Base-by-base conservation (phyloP, 2,797 vertebrate species). In the Petrocephalus schoutedeni region DNA sequence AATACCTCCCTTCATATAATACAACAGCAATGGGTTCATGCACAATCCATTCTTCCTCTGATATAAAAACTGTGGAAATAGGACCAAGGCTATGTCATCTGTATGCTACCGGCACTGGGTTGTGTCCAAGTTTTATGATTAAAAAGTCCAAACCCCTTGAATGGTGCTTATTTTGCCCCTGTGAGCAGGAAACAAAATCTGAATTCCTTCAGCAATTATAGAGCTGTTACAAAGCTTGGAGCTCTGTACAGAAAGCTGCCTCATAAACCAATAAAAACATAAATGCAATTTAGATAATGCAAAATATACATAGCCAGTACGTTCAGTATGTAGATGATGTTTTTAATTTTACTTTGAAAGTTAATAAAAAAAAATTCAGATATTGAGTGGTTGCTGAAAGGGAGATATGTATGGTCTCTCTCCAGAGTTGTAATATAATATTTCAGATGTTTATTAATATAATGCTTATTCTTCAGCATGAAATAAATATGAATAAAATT, bases 401-500 rank as follows among this genome's bases (percentile, higher is more conserved):
- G 41, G 3, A 36, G 7, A n/a, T 77, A 77, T 77, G n/a, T 77
- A 77, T 19, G 36, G 14, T 77, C 19, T 45, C 36, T 77, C 16
- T n/a, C 41, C 19, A n/a, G 45, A 83, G 51, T 54, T 54, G n/a
- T 51, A 23, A 83, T 83, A 49, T 82, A n/a, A 82, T 53, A 21
- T 53, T 23, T 51, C n/a, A 23, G 45, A 54, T 83, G 51, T 23
- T 83, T 83, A 83, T 36, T 86, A 86, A 59, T 59, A 58, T 56
- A 57, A 36, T 36, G 28, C 12, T 58, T 32, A 36, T 59, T 86
- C 28, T 86, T 21, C 23, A 87, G 67, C 61, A 57, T 58, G 12
- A 56, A 53, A 85, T 83, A 64, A 84, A 88, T 28, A 53, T 23
- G 51, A 53, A 83, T 87, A 71, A 87, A 57, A 23, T 84, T 74